Base-by-base conservation (phyloP, 2,888 invertebrate genomes). In the Micropterix aruncella region DNA sequence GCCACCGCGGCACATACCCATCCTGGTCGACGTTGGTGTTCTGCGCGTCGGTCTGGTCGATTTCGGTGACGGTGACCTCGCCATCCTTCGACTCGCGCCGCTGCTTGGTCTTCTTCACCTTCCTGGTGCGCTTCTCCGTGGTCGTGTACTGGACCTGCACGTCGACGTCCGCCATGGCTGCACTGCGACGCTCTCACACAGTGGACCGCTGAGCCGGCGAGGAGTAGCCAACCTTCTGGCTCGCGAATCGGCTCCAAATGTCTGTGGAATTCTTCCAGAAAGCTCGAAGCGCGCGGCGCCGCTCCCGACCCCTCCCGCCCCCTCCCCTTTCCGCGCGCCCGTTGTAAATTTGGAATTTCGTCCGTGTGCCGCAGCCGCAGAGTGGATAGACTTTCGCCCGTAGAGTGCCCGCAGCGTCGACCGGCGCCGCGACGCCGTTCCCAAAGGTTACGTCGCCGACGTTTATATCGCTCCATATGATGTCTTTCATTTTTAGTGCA, bases 111-210 rank as follows among this genome's bases (percentile, higher is more conserved):
- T 82, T 79, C 56, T 84, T 80, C 74, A 90, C 90, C 77, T 90
- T 91, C 72, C 88, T 85, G 75, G 90, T 91, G 67, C 88, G 88
- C 63, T 87, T 80, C 70, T 89, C 85, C 59, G 87, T 86, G 62
- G 85, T 80, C 62, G 86, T 83, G 65, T 79, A 83, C 67, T 85
- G 83, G 74, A 86, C 83, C 74, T 86, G 83, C 54, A 85, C 79
- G 69, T 90, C 90, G 60, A 90, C 89, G 77, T 91, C 91, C 65
- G 88, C 90, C 91, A 91, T 91, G 70, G 61, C 56, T 57, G 56
- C 53, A 52, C 16, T 7, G 27, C 27, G 7, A 27, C 27, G 5
- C 27, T n/a, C n/a, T n/a, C n/a, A n/a, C n/a, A n/a, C n/a, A n/a
- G n/a, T n/a, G n/a, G n/a, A n/a, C n/a, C n/a, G n/a, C n/a, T n/a